Evolutionary conservation across 2,888 invertebrate genomes (phyloP).

Genomic region (Anodontia alba): DNA sequence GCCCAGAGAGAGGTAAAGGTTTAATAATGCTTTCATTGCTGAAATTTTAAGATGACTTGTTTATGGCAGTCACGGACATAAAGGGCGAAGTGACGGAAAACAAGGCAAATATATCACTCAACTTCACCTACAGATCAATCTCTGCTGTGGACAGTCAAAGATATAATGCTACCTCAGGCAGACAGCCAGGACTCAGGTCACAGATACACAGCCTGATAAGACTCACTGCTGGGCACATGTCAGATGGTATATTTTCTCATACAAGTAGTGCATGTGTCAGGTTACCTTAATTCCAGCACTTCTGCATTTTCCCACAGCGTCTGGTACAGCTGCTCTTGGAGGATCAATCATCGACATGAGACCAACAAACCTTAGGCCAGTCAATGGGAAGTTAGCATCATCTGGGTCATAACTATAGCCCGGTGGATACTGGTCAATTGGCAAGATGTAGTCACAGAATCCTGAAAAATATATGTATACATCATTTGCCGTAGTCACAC

Average conservation of each 20-base stretch:
- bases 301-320: conserved; percentile 98
- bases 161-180: too few species aligned
- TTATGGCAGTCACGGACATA: too few species aligned
- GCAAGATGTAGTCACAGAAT: conserved; percentile 97
- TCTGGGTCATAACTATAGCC: conserved; percentile 94
- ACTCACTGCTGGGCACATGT: not conserved
- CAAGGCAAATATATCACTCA: too few species aligned
- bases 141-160: too few species aligned
- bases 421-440: conserved; percentile 95
- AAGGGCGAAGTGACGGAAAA: too few species aligned
- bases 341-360: conserved; percentile 99
- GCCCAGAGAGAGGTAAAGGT: too few species aligned
- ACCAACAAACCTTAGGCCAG: conserved; percentile 93
- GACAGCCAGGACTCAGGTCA: too few species aligned
- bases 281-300: conserved; percentile 95
- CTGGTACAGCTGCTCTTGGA: conserved; percentile 98
- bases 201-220: not conserved
- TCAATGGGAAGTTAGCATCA: conserved; percentile 92
- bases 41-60: too few species aligned
- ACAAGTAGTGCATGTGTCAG: not conserved
- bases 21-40: too few species aligned
- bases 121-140: too few species aligned
- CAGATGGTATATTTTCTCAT: not conserved
- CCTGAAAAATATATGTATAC: conserved; percentile 86
- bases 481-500: too few species aligned